Conservation (phyloP, 2,888 invertebrate species). For the Amphipoea lucens region DNA sequence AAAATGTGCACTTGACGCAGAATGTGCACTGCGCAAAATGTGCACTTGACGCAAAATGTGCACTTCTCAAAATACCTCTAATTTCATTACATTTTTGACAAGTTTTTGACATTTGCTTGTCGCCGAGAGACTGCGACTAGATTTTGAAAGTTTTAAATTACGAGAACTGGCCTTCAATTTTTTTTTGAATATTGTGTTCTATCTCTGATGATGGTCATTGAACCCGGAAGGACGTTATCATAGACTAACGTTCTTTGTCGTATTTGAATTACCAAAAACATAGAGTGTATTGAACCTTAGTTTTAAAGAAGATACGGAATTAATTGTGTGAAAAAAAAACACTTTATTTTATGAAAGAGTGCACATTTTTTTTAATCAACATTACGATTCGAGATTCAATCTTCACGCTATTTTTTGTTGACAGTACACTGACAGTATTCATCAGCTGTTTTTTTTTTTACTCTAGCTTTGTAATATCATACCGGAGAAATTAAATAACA, state of each 20-base stretch:
- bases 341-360: not conserved
- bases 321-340: not conserved
- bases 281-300: conserved; percentile 13
- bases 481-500: conserved; percentile 31
- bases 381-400: conserved; percentile 28
- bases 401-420: conserved; percentile 36
- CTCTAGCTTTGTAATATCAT: conserved; percentile 25
- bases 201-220: conserved; percentile 32
- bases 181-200: conserved; percentile 2
- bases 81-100: not conserved
- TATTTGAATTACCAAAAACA: conserved; percentile 38
- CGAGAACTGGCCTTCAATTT: not conserved
- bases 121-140: not conserved
- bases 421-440: conserved; percentile 10
- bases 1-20: too few relatives aligned
- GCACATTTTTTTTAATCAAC: conserved; percentile 8
- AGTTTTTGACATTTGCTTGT: too few relatives aligned
- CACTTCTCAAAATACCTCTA: too few relatives aligned
- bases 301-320: not conserved
- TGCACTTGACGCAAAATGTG: too few relatives aligned
- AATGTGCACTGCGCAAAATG: too few relatives aligned
- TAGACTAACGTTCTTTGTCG: conserved; percentile 35
- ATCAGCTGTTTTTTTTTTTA: conserved; percentile 20
- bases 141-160: not conserved
- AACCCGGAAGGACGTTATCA: conserved; percentile 56